These are phyloP conservation scores for Antrozous pallidus DNA, from an alignment of 2,797 vertebrate genomes.

Conservation along the genomic window DNA sequence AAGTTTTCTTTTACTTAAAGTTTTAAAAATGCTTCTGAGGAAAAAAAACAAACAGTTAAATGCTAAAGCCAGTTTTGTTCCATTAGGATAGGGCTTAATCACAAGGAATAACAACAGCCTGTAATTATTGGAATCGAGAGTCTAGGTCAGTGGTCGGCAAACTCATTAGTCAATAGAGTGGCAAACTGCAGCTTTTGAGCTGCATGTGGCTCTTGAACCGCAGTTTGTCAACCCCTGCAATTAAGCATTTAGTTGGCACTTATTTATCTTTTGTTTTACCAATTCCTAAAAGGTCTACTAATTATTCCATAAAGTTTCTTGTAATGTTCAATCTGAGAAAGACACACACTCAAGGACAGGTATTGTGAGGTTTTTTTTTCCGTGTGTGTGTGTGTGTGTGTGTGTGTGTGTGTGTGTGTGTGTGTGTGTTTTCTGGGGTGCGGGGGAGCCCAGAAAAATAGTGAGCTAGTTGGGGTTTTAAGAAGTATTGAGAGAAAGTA, in stretches of 20 bases:
- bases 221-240: too few relatives aligned
- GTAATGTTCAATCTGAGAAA: background rate
- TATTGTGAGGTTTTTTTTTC: background rate
- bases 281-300: background rate
- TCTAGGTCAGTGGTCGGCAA: too few relatives aligned
- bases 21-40: background rate
- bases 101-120: too few relatives aligned
- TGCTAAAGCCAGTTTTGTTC: background rate
- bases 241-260: background rate
- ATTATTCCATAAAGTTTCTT: background rate
- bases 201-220: too few relatives aligned
- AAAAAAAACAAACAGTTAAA: background rate
- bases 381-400: too few relatives aligned
- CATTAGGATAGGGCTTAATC: too few relatives aligned
- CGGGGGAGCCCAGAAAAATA: background rate
- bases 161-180: too few relatives aligned
- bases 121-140: too few relatives aligned
- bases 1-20: background rate
- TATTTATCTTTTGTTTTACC: background rate
- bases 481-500: background rate
- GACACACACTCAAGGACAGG: rapidly evolving
- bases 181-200: too few relatives aligned
- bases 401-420: too few relatives aligned
- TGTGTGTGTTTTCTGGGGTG: too few relatives aligned
- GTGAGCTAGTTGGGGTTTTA: background rate